A percentile compares a stretch with the other conserved stretches of the same genome.
Conservation (phyloP, 2,888 invertebrate species). For the Lasioglossum pauxillum region DNA sequence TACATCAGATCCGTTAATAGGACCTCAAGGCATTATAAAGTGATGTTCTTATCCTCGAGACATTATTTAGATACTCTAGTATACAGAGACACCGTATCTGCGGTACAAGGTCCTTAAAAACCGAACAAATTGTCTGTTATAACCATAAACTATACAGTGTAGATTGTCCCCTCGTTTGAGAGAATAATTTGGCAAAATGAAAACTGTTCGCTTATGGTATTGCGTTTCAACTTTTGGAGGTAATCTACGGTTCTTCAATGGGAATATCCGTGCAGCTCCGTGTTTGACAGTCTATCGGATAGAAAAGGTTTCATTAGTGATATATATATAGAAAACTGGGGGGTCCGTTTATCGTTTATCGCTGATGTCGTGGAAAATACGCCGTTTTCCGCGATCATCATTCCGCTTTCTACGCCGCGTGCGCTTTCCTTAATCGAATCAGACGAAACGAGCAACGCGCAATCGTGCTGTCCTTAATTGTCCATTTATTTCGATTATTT, state of each 20-base stretch:
- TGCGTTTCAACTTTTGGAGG: not conserved
- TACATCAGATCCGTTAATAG: constrained; percentile 9
- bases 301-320: not conserved
- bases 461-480: constrained; percentile 2
- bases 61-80: not conserved
- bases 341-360: constrained; percentile 18
- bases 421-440: constrained; percentile 17
- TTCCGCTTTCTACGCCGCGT: constrained; percentile 16
- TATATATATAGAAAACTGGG: not conserved
- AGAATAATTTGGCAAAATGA: not conserved
- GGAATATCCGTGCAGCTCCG: not conserved
- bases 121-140: not conserved
- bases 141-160: not conserved
- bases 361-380: not conserved
- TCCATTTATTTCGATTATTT: constrained; percentile 21
- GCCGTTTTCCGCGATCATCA: constrained; percentile 12
- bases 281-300: not conserved
- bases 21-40: constrained; percentile 1
- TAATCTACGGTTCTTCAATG: not conserved
- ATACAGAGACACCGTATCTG: not conserved
- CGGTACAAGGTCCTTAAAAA: not conserved
- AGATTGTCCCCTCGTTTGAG: not conserved
- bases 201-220: not conserved
- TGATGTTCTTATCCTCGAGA: constrained; percentile 1
- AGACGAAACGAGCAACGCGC: not conserved